A percentile compares a stretch with the other conserved stretches of the same genome.
Evolutionary conservation across 2,113 vertebrate species (phyloP).

Genomic region (Eulemur rufifrons): DNA sequence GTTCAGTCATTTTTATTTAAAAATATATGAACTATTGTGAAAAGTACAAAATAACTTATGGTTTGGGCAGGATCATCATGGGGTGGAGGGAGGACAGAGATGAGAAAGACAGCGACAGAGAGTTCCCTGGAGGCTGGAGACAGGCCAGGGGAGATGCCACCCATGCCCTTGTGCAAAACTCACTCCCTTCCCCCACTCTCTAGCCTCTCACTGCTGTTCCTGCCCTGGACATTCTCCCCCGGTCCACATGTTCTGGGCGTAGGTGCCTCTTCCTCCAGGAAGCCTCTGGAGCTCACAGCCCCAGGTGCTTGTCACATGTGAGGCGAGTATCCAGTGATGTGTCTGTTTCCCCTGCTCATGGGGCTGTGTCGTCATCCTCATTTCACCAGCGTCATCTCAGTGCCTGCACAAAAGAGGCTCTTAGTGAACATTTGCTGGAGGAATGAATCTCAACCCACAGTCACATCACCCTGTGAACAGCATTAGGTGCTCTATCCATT

Average conservation of each 20-base stretch:
- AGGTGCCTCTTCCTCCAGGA: not conserved
- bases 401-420: not conserved
- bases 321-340: not conserved
- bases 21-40: not conserved
- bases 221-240: not conserved
- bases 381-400: not conserved
- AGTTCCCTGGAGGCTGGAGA: not conserved
- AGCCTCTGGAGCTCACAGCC: not conserved
- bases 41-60: not conserved
- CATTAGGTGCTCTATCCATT: not conserved
- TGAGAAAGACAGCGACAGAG: not conserved
- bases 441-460: not conserved
- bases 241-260: not conserved
- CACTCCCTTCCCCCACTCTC: not conserved
- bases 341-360: not conserved
- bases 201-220: not conserved
- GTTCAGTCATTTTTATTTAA: no score
- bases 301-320: not conserved
- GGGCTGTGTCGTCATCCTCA: not conserved
- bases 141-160: not conserved
- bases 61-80: not conserved
- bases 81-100: not conserved
- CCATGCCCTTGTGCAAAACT: accelerated
- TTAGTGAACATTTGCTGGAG: not conserved
- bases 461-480: not conserved